Evolutionary conservation across 1,140 invertebrate genomes (phyloP), one percentile per base, ranked within the genome.

Genomic region (Amphibalanus amphitrite): DNA sequence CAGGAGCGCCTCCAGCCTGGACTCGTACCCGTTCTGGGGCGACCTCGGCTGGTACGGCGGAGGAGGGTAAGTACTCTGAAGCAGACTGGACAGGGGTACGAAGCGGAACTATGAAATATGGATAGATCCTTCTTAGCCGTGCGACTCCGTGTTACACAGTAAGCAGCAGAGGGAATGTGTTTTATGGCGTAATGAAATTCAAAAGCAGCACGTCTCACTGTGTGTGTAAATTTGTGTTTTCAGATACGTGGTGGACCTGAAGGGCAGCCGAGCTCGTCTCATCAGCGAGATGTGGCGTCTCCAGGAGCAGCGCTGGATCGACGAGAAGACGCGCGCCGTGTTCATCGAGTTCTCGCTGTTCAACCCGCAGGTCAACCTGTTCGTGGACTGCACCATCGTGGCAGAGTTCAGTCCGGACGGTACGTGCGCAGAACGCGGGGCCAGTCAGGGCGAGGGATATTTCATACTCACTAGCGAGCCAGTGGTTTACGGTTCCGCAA

Each of bases 301-400:
- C 28, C 73, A 83, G 71, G 71, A 73, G 8, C 75, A 81, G 69
- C 73, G 78, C 38, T 86, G 85, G 85, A 82, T 85, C 33, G 84
- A 86, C 74, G 75, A 77, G 70, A 76, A 79, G 68, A 86, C 85
- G 0, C 72, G 85, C 72, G 84, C 84, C 23, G 79, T 86, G 6
- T 82, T 86, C 73, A 77, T 84, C 6, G 84, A 86, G 74, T 85
- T 86, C 74, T 83, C 84, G 0, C 79, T 82, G 20, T 86, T 85
- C 74, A 86, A 86, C 76, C 81, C 84, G 0, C 80, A 84, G 71
- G 74, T 80, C 74, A 75, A 74, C 71, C 64, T 76, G 70, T 72
- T 75, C 70, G 29, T 59, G 1, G 71, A 29, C 25, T 65, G 76
- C 74, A 69, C 71, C 75, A 74, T 84, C 17, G 74, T 74, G 28